Percentiles rank a stretch among this genome's conserved stretches.
Conservation (phyloP, 2,888 invertebrate species). For the Campoplex nolae region DNA sequence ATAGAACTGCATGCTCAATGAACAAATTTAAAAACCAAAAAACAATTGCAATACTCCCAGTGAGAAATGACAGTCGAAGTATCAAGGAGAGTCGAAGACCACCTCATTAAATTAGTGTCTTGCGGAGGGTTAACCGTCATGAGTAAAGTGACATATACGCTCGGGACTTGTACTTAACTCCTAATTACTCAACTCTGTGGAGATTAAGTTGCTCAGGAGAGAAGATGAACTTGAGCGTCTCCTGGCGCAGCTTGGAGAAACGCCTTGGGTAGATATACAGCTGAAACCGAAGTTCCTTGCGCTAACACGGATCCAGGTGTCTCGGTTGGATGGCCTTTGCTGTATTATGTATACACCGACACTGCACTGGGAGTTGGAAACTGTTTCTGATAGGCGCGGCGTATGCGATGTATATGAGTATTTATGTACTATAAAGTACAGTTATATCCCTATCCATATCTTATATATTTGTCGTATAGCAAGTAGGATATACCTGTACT, state of each 20-base stretch:
- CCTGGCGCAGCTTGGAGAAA: slow-evolving; percentile 34
- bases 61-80: slow-evolving; percentile 40
- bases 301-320: slow-evolving; percentile 76
- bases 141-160: slow-evolving; percentile 72
- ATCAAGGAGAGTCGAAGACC: slow-evolving; percentile 51
- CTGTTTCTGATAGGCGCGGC: slow-evolving; percentile 75
- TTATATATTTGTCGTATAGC: slow-evolving; percentile 21
- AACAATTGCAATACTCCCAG: slow-evolving; percentile 7
- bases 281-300: slow-evolving; percentile 76
- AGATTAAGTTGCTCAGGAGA: slow-evolving; percentile 75
- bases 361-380: slow-evolving; percentile 72
- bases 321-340: slow-evolving; percentile 71
- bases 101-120: slow-evolving; percentile 76
- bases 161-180: slow-evolving; percentile 75
- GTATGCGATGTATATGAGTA: slow-evolving; percentile 36
- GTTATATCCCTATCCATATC: slow-evolving; percentile 19
- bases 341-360: slow-evolving; percentile 54
- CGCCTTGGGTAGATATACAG: slow-evolving; percentile 65
- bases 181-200: slow-evolving; percentile 78
- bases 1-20: background rate
- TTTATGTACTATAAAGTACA: slow-evolving; percentile 39
- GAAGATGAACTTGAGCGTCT: slow-evolving; percentile 63
- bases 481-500: slow-evolving; percentile 20
- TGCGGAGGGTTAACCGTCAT: slow-evolving; percentile 69
- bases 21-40: background rate